phyloP scores from a whole-genome alignment of 2,797 vertebrate species.

The Lagocephalus sceleratus region DNA sequence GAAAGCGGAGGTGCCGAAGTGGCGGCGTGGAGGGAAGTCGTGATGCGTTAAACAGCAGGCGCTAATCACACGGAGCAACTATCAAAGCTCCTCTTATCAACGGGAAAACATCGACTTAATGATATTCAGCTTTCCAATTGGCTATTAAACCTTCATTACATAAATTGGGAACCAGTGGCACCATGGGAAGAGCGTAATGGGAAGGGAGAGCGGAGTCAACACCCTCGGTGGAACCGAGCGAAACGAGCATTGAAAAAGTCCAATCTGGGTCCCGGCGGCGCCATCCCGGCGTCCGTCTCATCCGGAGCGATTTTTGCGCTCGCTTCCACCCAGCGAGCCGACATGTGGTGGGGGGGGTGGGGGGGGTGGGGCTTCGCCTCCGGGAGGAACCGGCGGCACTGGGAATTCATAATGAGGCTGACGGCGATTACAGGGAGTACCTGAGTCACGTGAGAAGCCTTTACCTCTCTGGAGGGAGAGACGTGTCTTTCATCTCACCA shows the following conservation, averaged over 20 bases:
- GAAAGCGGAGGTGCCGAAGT: not conserved
- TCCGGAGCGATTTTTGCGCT: constrained; percentile 42
- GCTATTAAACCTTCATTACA: constrained; percentile 75
- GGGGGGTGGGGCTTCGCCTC: constrained; percentile 48
- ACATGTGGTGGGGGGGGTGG: constrained; percentile 41
- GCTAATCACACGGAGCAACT: constrained; percentile 45
- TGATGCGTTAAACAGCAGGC: constrained; percentile 52
- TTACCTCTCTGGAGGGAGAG: constrained; percentile 63
- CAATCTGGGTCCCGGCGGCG: constrained; percentile 61
- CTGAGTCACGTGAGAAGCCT: constrained; percentile 69
- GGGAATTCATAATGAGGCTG: constrained; percentile 70
- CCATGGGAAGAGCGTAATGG: constrained; percentile 61
- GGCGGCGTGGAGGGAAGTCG: constrained; percentile 18
- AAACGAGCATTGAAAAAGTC: constrained; percentile 50
- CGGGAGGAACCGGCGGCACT: constrained; percentile 66
- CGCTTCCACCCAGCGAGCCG: constrained; percentile 41
- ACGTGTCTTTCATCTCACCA: constrained; percentile 64
- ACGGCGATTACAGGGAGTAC: constrained; percentile 67
- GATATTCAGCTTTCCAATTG: constrained; percentile 67
- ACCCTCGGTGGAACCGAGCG: constrained; percentile 55
- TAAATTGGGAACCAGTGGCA: constrained; percentile 67
- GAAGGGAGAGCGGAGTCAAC: constrained; percentile 67
- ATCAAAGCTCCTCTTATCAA: constrained; percentile 44
- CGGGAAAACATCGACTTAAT: constrained; percentile 59
- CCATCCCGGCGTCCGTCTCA: constrained; percentile 64